These are phyloP conservation scores for Tinamus major DNA, from an alignment of 2,797 vertebrate species.

Conservation along the genomic window DNA sequence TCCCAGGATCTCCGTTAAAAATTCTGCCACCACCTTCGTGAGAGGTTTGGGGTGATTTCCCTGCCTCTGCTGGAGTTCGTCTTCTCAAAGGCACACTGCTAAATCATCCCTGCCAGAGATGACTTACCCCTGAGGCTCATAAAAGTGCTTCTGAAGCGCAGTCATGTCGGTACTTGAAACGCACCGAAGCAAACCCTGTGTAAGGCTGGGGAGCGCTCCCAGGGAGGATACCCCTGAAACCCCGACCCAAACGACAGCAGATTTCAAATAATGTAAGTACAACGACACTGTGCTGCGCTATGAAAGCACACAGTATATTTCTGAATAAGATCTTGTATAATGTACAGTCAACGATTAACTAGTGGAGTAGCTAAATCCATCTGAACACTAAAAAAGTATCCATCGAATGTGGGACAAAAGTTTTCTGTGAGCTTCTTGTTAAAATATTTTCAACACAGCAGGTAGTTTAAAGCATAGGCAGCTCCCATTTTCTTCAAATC, in stretches of 20 bases:
- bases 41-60: constrained; percentile 15
- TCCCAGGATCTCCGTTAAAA: background rate
- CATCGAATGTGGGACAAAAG: background rate
- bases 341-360: background rate
- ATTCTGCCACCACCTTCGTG: background rate
- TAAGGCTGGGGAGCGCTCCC: background rate
- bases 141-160: constrained; percentile 44
- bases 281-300: background rate
- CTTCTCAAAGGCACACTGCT: constrained; percentile 29
- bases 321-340: background rate
- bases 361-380: background rate
- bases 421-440: background rate
- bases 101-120: constrained; percentile 50
- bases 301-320: background rate
- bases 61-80: constrained; percentile 1
- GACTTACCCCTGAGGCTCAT: constrained; percentile 55
- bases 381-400: background rate
- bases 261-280: background rate
- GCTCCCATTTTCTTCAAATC: background rate
- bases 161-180: constrained; percentile 15
- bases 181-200: background rate
- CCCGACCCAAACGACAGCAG: background rate
- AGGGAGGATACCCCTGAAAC: background rate
- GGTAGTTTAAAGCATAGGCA: background rate
- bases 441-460: background rate